These are phyloP conservation scores for Ara ararauna DNA, from an alignment of 2,797 vertebrate genomes.

Conservation along the genomic window DNA sequence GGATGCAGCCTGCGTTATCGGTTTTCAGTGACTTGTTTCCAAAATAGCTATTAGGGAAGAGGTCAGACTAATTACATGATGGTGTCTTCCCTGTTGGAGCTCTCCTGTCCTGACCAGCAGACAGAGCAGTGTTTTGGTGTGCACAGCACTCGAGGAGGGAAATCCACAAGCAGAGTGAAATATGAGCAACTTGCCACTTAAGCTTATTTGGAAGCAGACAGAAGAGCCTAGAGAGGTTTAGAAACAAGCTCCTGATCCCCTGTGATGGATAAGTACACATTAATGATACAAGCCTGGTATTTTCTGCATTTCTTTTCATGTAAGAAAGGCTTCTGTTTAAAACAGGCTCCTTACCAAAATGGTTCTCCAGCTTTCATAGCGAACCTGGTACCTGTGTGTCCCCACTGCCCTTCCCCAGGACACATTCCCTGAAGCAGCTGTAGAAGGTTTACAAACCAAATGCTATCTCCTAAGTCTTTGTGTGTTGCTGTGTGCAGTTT, in stretches of 20 bases:
- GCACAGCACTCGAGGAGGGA: background rate
- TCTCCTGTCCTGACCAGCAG: background rate
- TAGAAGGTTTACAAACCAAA: background rate
- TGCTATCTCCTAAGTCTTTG: background rate
- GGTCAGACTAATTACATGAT: background rate
- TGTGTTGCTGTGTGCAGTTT: background rate
- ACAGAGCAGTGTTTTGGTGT: background rate
- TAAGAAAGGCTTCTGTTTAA: background rate
- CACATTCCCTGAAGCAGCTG: background rate
- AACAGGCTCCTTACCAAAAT: background rate
- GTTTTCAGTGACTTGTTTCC: background rate
- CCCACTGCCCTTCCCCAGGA: too few relatives aligned
- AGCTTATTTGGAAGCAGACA: slow-evolving; percentile 39
- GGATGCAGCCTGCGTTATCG: background rate
- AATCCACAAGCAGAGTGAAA: background rate
- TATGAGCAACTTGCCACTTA: background rate
- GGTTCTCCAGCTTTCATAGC: background rate
- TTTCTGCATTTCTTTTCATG: background rate
- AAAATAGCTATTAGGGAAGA: background rate
- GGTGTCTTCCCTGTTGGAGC: background rate
- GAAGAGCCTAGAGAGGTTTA: slow-evolving; percentile 10
- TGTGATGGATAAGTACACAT: background rate
- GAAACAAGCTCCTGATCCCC: slow-evolving; percentile 15
- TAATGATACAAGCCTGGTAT: background rate
- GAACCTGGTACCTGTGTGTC: background rate